phyloP scores from a whole-genome alignment of 2,888 invertebrate species.

The Drosophila tanythrix region DNA sequence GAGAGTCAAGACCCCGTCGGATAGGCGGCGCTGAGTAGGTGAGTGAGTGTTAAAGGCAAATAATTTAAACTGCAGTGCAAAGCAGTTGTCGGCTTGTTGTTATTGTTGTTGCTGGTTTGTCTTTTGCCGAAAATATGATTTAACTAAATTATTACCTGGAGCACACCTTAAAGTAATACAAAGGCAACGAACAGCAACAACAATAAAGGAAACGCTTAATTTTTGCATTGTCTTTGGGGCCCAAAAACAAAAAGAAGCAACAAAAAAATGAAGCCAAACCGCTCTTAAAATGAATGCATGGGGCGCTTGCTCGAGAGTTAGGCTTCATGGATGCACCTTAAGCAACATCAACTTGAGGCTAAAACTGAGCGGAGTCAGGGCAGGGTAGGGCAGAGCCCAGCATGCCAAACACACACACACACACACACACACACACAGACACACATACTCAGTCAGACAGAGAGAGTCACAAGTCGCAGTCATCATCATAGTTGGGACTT shows the following conservation, averaged over 20 bases:
- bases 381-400: conserved; percentile 39
- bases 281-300: conserved; percentile 68
- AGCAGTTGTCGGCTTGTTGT: conserved; percentile 26
- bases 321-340: conserved; percentile 66
- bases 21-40: conserved; percentile 77
- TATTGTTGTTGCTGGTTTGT: conserved; percentile 29
- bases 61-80: conserved; percentile 69
- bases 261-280: conserved; percentile 37
- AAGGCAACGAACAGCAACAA: conserved; percentile 74
- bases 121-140: conserved; percentile 77
- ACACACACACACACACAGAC: neutral
- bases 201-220: conserved; percentile 81
- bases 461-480: conserved; percentile 45
- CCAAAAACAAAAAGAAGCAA: conserved; percentile 38
- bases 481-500: conserved; percentile 77
- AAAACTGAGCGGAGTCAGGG: conserved; percentile 34
- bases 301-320: conserved; percentile 56
- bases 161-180: conserved; percentile 84
- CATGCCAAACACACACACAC: conserved; percentile 34
- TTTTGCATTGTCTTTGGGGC: conserved; percentile 78
- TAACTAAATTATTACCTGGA: conserved; percentile 84
- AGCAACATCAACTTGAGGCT: conserved; percentile 42
- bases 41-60: conserved; percentile 79
- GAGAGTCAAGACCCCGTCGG: conserved; percentile 62
- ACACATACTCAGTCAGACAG: conserved; percentile 4